Evolutionary conservation across 2,888 invertebrate genomes (phyloP), one percentile per base, ranked within the genome.

Genomic region (Ormyrus labotus): DNA sequence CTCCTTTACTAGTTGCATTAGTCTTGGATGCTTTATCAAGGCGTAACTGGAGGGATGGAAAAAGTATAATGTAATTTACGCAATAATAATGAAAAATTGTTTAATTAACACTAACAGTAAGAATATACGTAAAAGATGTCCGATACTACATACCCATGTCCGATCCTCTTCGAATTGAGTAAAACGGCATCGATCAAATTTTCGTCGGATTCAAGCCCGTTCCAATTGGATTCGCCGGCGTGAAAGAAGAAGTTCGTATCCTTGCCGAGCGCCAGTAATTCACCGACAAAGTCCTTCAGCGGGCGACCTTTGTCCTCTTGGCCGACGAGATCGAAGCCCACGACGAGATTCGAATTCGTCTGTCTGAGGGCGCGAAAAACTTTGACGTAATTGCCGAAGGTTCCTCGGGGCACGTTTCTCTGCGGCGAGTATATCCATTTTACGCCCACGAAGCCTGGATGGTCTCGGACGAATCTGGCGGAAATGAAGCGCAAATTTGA

Each of bases 191-290:
- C 96, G n/a, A 96, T 90, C 6, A 96, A 89, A 88, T 96, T 96
- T 79, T 94, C 93, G 87, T 96, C 96, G 0, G 94, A 93, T 0
- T 89, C 83, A 13, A 92, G 91, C 34, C 94, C 95, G 86, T 92
- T 93, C 95, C 96, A 95, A 87, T 95, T 94, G 0, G 96, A 96
- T 90, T 96, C 96, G 0, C 96, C 96, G 0, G 96, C 95, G 87
- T 96, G 96, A 86, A 96, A 96, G 87, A 94, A 96, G 86, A 96
- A 96, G 87, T 94, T 96, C 47, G 80, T 82, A 13, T 80, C 82
- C 0, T 8, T 8, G 0, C 67, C 50, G 8, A 84, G 74, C 6
- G 89, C 87, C 45, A 92, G 84, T 58, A 96, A 87, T 82, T 93
- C 91, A 0, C 94, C 91, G 0, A 93, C 91, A 81, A 94, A 95